Base-by-base conservation (phyloP, 2,888 invertebrate species). In the Lasioglossum vierecki region DNA sequence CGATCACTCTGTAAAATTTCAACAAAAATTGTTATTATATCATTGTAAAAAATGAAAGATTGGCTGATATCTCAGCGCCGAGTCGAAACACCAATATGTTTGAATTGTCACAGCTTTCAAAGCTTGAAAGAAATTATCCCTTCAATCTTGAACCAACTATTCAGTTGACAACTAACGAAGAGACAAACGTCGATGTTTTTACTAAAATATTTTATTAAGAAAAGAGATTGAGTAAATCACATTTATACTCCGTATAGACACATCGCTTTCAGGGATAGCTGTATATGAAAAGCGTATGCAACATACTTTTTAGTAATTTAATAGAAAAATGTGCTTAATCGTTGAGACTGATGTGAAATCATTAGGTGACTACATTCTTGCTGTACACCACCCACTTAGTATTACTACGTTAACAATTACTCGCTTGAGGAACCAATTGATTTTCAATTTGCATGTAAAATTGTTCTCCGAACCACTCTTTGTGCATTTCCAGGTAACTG, bases 401-500 rank as follows among this genome's bases (percentile, higher is more conserved):
- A 9, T 46, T 57, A 78, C 80, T 63, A 39, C 71, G 87, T 87
- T 87, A 87, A 49, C 83, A 80, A 60, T 74, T 87, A 71, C 35
- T 83, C 66, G 84, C 15, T 79, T 84, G 82, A 74, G 82, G 68
- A 63, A 82, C 68, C 41, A 80, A 44, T 72, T 78, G 90, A 57
- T 94, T 94, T 88, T 94, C 95, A 87, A 96, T 95, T 79, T 96
- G 96, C 84, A 96, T 95, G 93, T 98, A 98, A 94, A 97, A 97
- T 91, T 96, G 96, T 91, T 97, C 97, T 49, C 97, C 97, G 90
- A 97, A 98, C 98, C 98, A 98, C 93, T 98, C 98, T 90, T 96
- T 96, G 93, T 97, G 97, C 90, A 97, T 97, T 92, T 97, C 97
- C 91, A 98, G 94, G 93, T 97, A 98, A 93, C 98, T 98, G 94